These are phyloP conservation scores for Danio tinwini DNA, from an alignment of 2,797 vertebrate species.

Conservation along the genomic window DNA sequence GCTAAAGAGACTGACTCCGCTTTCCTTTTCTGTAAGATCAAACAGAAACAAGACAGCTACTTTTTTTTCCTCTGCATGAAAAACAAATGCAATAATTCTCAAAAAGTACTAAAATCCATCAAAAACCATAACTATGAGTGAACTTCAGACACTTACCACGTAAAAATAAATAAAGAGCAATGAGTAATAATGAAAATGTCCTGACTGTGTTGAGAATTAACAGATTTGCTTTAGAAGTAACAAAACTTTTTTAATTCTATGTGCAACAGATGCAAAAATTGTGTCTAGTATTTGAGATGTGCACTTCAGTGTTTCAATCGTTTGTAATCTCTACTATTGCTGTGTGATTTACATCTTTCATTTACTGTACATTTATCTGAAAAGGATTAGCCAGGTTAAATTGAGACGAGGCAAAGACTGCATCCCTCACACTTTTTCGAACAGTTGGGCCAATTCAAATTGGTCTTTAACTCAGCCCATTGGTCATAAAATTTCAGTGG, in stretches of 20 bases:
- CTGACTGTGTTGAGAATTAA: background rate
- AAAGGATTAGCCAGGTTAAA: conserved; percentile 3
- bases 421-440: conserved; percentile 44
- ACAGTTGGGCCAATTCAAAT: conserved; percentile 8
- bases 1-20: conserved; percentile 84
- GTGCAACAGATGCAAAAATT: background rate
- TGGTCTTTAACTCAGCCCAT: conserved; percentile 28
- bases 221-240: background rate
- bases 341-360: background rate
- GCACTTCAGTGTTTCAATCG: background rate
- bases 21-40: conserved; percentile 88
- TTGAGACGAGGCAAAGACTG: conserved; percentile 41
- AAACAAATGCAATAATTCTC: too few relatives aligned
- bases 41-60: conserved; percentile 4
- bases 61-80: background rate
- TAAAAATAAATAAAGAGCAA: background rate
- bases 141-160: conserved; percentile 12
- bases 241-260: background rate
- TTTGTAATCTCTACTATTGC: background rate
- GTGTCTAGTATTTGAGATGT: background rate
- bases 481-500: background rate
- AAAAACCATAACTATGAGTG: background rate
- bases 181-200: conserved; percentile 9
- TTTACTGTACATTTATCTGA: background rate
- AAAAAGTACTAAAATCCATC: conserved; percentile 10